A percentile compares a stretch with the other conserved stretches of the same genome.
Conservation (phyloP, 2,797 vertebrate species). For the Mastacembelus armatus region DNA sequence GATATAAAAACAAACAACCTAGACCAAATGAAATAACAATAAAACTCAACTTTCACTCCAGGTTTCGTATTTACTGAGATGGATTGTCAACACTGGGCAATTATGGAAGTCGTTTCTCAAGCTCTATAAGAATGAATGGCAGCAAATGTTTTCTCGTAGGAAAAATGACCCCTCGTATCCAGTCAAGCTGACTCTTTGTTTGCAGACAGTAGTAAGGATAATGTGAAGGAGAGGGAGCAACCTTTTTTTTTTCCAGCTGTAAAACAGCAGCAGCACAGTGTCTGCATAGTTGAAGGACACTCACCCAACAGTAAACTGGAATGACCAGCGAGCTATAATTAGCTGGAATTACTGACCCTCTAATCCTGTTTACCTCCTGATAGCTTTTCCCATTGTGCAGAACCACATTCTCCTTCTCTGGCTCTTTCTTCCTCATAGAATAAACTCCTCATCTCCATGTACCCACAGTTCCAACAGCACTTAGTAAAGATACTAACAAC, state of each 20-base stretch:
- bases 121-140: slow-evolving; percentile 2
- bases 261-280: slow-evolving; percentile 54
- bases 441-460: slow-evolving; percentile 5
- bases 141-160: neutral
- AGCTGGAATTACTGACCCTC: slow-evolving; percentile 62
- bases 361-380: slow-evolving; percentile 59
- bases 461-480: slow-evolving; percentile 9
- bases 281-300: slow-evolving; percentile 24
- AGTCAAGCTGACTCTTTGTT: slow-evolving; percentile 23
- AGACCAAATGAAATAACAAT: neutral
- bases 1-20: neutral
- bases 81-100: neutral
- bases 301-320: slow-evolving; percentile 47
- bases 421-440: slow-evolving; percentile 27
- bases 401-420: neutral
- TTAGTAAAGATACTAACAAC: slow-evolving; percentile 31
- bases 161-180: neutral
- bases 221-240: slow-evolving; percentile 43
- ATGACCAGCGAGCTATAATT: slow-evolving; percentile 59
- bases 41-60: neutral
- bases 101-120: slow-evolving; percentile 16
- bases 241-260: slow-evolving; percentile 51
- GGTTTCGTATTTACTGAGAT: slow-evolving; percentile 12
- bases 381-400: slow-evolving; percentile 39
- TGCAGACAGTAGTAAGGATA: slow-evolving; percentile 36